Evolutionary conservation across 2,113 vertebrate genomes (phyloP).

Genomic region (Nerophis lumbriciformis): DNA sequence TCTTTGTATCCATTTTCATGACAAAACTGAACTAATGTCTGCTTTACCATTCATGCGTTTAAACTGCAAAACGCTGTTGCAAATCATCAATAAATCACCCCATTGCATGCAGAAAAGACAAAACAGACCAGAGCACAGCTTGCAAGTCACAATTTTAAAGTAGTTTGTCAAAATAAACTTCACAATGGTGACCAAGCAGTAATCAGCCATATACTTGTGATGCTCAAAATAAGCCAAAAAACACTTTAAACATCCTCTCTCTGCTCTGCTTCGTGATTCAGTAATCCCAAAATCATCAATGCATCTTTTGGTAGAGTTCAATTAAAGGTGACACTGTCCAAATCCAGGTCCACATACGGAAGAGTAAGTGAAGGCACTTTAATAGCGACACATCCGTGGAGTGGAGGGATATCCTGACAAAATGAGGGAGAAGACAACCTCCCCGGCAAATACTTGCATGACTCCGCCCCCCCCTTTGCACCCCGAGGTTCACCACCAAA

Average conservation of each 20-base stretch:
- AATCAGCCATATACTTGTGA: not conserved
- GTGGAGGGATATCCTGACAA: constrained; percentile 47
- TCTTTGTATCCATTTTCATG: constrained; percentile 20
- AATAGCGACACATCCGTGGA: constrained; percentile 29
- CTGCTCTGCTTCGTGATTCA: not conserved
- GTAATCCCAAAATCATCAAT: constrained; percentile 20
- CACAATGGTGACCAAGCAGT: not conserved
- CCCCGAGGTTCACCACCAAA: constrained; percentile 12
- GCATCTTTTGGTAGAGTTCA: not conserved
- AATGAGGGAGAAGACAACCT: constrained; percentile 34
- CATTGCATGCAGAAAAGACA: constrained; percentile 17
- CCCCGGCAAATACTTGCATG: constrained; percentile 44
- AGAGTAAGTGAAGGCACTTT: constrained; percentile 35
- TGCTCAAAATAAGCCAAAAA: not conserved
- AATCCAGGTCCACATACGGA: constrained; percentile 49
- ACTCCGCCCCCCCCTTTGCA: constrained; percentile 24
- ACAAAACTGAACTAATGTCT: not conserved
- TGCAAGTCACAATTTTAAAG: not conserved
- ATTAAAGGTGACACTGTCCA: constrained; percentile 1
- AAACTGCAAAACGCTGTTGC: constrained; percentile 25
- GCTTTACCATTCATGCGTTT: constrained; percentile 38
- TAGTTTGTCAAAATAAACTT: not conserved
- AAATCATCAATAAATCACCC: constrained; percentile 32
- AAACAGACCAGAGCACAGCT: not conserved
- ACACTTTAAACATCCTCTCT: not conserved